phyloP scores from a whole-genome alignment of 2,113 vertebrate species.

The Hyperopisus bebe region DNA sequence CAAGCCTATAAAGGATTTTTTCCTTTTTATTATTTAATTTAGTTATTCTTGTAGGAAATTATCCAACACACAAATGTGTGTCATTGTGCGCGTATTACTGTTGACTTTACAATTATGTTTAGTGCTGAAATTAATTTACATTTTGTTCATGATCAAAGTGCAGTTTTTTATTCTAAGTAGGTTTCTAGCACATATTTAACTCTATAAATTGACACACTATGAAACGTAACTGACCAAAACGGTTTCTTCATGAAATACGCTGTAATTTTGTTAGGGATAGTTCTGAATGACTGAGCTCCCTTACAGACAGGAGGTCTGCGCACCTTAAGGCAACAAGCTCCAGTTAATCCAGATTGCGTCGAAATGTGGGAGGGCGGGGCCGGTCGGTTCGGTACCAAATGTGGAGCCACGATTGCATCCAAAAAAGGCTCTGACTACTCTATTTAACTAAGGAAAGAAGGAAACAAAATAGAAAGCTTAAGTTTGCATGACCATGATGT shows the following conservation, averaged over 20 bases:
- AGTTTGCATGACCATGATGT: neutral
- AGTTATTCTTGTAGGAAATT: neutral
- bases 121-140: neutral
- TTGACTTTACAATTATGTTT: neutral
- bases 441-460: neutral
- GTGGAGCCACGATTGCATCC: neutral
- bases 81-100: neutral
- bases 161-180: neutral
- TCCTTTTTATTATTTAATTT: neutral
- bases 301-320: neutral
- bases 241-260: neutral
- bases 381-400: constrained; percentile 4
- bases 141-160: neutral
- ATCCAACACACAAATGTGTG: neutral
- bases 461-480: neutral
- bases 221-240: neutral
- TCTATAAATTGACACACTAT: neutral
- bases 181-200: neutral
- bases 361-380: neutral
- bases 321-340: neutral
- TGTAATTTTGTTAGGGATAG: neutral
- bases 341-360: neutral
- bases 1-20: neutral
- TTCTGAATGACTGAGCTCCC: neutral
- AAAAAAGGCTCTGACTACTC: constrained; percentile 4